Percentiles rank a stretch among this genome's conserved stretches.
Conservation (phyloP, 2,797 vertebrate genomes). For the Neosalanx taihuensis region DNA sequence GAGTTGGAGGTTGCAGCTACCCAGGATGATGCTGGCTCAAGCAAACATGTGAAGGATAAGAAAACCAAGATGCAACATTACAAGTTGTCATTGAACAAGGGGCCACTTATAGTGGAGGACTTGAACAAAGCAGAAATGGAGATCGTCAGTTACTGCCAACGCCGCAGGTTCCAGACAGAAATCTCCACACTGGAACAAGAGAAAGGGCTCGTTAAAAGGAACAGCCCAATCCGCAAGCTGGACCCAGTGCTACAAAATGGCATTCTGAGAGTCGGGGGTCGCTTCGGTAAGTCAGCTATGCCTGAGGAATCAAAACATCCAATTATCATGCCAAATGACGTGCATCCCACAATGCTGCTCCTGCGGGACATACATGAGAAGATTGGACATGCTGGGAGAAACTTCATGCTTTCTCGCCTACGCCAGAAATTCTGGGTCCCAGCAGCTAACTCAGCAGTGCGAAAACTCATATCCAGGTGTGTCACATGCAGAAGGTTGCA, state of each 20-base stretch:
- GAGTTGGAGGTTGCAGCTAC: no score
- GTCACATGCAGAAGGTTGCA: conserved; percentile 2
- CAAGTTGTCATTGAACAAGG: neutral
- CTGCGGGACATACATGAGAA: conserved; percentile 26
- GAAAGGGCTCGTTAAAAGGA: no score
- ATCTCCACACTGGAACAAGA: no score
- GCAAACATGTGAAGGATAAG: no score
- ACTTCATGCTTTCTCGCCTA: conserved; percentile 24
- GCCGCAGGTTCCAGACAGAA: no score
- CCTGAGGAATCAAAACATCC: conserved; percentile 30
- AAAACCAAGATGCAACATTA: no score
- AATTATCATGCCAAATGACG: conserved; percentile 20
- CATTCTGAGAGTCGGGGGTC: conserved; percentile 10
- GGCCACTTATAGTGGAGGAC: neutral
- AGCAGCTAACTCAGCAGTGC: conserved; percentile 10
- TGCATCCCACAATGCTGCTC: conserved; percentile 25
- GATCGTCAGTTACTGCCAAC: neutral
- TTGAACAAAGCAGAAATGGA: neutral
- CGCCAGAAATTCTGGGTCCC: conserved; percentile 20
- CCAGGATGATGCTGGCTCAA: no score
- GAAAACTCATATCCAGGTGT: conserved; percentile 18
- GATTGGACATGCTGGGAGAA: conserved; percentile 25
- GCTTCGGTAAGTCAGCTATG: conserved; percentile 1
- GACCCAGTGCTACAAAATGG: neutral
- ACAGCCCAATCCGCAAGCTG: neutral